phyloP scores from a whole-genome alignment of 2,113 vertebrate genomes.

The Clarias batrachus region DNA sequence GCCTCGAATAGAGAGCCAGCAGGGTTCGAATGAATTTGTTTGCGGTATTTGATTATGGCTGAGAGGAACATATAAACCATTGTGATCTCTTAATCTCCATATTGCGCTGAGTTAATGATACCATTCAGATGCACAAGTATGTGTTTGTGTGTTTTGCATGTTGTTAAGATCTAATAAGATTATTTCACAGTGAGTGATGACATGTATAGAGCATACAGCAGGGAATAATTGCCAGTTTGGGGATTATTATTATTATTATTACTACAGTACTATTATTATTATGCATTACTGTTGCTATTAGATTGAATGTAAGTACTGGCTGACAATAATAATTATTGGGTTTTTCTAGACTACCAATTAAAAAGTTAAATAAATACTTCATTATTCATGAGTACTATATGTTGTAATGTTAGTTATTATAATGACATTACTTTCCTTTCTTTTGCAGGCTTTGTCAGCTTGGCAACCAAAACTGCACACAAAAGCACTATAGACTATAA shows the following conservation, averaged over 20 bases:
- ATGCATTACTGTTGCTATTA: background rate
- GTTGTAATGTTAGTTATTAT: background rate
- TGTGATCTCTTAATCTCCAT: background rate
- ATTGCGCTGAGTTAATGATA: constrained; percentile 36
- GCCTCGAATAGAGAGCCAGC: constrained; percentile 15
- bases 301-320: background rate
- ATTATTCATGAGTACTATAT: background rate
- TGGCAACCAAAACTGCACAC: background rate
- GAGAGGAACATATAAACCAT: background rate
- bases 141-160: constrained; percentile 5
- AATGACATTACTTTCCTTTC: background rate
- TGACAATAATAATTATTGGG: background rate
- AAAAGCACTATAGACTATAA: background rate
- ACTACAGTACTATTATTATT: background rate
- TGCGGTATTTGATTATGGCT: constrained; percentile 42
- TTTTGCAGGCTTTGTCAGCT: background rate
- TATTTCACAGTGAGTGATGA: constrained; percentile 21
- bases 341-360: background rate
- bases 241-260: background rate
- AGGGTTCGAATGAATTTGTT: constrained; percentile 42
- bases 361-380: background rate
- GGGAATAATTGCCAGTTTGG: constrained; percentile 29
- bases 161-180: constrained; percentile 20
- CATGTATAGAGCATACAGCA: constrained; percentile 25
- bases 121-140: constrained; percentile 22